phyloP scores from a whole-genome alignment of 2,113 vertebrate species.

The Oryzias celebensis region DNA sequence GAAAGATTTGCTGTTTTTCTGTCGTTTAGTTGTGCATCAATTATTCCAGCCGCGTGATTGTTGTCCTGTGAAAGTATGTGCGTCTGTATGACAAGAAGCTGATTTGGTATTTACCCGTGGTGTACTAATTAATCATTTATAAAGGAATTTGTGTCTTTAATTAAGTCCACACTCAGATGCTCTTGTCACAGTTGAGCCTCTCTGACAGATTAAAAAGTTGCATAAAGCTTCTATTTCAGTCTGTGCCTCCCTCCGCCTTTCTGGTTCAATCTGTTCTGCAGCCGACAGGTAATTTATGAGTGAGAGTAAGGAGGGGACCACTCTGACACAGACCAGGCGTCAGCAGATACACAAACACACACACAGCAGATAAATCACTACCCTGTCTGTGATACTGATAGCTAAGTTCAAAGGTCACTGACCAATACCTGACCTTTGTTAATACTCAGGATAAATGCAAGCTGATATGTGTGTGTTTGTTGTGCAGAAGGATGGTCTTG shows the following conservation, averaged over 20 bases:
- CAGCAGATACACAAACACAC: conserved; percentile 34
- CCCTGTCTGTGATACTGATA: conserved; percentile 62
- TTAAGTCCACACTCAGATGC: conserved; percentile 60
- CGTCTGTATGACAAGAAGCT: conserved; percentile 25
- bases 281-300: conserved; percentile 77
- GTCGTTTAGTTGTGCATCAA: conserved; percentile 16
- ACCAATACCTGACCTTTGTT: conserved; percentile 53
- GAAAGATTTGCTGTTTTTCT: conserved; percentile 31
- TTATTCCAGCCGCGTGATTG: conserved; percentile 19
- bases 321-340: conserved; percentile 57
- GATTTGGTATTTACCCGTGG: conserved; percentile 48
- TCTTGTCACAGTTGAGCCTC: conserved; percentile 35
- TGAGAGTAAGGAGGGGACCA: conserved; percentile 38
- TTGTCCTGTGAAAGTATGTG: conserved; percentile 22
- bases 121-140: conserved; percentile 50
- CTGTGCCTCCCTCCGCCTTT: conserved; percentile 37
- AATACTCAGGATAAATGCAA: conserved; percentile 32
- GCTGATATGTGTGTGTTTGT: conserved; percentile 9
- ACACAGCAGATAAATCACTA: conserved; percentile 55
- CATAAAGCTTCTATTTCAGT: conserved; percentile 36
- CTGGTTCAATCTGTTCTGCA: conserved; percentile 70
- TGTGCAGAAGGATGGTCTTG: conserved; percentile 7
- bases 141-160: conserved; percentile 51
- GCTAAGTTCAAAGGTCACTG: conserved; percentile 57
- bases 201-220: conserved; percentile 41